Evolutionary conservation across 2,113 vertebrate species (phyloP), one percentile per base, ranked within the genome.

Genomic region (Otocyon megalotis): DNA sequence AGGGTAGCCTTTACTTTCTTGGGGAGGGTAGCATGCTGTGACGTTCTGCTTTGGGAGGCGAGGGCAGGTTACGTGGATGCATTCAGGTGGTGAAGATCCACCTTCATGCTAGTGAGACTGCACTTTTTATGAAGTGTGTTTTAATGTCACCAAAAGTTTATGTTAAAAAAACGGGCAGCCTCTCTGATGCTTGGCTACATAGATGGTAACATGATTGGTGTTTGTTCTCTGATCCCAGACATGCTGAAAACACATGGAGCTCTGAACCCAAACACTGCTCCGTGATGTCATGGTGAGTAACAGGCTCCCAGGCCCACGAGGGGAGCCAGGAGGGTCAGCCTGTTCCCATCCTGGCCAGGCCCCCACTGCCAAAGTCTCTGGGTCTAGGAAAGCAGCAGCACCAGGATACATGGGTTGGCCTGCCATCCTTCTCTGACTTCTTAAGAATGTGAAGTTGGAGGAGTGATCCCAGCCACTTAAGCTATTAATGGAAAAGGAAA

Each of bases 401-500:
- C 54, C 65, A 65, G 58, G 3, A 22, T 62, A 63, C 5, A 2
- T 1, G 43, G 77, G 13, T 4, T 12, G 28, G 83, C 53, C 48
- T 4, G 79, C 94, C 0, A 3, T 8, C 85, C 96, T 93, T 60
- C 60, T 82, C 60, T 82, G 79, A 93, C 90, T 97, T 30, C 13
- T 17, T 17, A 79, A 87, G 88, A 95, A 88, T 80, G 88, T 15
- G 37, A 26, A 89, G 90, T 56, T 56, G 80, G 74, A 69, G 86
- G 54, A 86, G 30, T 16, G 53, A 80, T 24, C 32, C 56, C 22
- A 5, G 30, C n/a, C 32, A 69, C 32, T 60, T 2, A 2, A 17
- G 62, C 72, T 60, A 24, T 28, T 76, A 77, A 82, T 90, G 77
- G 94, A 89, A 82, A 82, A 30, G 43, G 94, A 88, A 98, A 95